Evolutionary conservation across 2,113 vertebrate genomes (phyloP), one percentile per base, ranked within the genome.

Genomic region (Melanerpes aurifrons): DNA sequence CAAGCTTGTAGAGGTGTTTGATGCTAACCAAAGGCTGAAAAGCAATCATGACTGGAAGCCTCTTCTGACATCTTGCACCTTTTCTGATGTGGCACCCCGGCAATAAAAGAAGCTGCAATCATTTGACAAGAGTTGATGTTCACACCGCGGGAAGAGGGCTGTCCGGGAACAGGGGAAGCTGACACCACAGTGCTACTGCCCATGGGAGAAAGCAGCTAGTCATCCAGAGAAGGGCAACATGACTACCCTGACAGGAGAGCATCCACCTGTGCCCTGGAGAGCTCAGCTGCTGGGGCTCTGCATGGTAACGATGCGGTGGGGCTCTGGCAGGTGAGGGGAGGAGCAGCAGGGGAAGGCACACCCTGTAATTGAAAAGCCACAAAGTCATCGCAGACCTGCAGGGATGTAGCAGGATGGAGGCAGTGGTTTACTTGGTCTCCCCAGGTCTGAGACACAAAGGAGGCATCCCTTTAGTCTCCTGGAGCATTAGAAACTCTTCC

Each of bases 301-400:
- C 61, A 85, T 45, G 61, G 75, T 53, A 86, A 96, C 54, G 75
- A 50, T 80, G 93, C 29, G 90, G 94, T 83, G 87, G 78, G 0
- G 11, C 72, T 92, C 58, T 0, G 2, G 89, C 74, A 75, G 67
- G 70, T 0, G 3, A 78, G 82, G 67, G 87, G 77, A 96, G 81
- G 77, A 82, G 81, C 1, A 10, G 21, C 10, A 9, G 0, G 22
- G 87, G 81, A 69, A 79, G 78, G 74, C 77, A 88, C 89, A 85
- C 87, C 91, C 94, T 91, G 67, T 54, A 94, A 94, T 74, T 91
- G 84, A 73, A 79, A 92, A 95, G 84, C 89, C 93, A 92, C 91
- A 31, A 86, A 94, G 73, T n/a, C 93, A 75, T 8, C 74, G 69
- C 1, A 1, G 84, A 91, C 74, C 95, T 84, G 87, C 81, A 61